phyloP scores from a whole-genome alignment of 37 sponge, comb jelly and placozoan genomes.

The Halisarca cf. caerulea region DNA sequence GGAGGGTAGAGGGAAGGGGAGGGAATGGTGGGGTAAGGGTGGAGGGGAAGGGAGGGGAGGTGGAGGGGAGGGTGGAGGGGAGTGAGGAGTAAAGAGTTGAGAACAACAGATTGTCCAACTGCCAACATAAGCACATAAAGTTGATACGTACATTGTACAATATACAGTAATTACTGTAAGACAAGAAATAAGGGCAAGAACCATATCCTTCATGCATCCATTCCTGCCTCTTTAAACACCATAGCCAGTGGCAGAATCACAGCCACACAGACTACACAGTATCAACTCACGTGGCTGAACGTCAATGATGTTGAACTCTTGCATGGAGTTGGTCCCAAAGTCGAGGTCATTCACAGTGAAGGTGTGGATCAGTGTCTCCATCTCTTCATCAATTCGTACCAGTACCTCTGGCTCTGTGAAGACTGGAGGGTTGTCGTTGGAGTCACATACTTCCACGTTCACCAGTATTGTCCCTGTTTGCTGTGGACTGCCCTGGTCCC shows the following conservation, averaged over 20 bases:
- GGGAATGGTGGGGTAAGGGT: too few relatives aligned
- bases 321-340: constrained; percentile 34
- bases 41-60: too few relatives aligned
- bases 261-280: background rate
- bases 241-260: background rate
- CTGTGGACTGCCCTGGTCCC: background rate
- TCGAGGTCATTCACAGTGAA: constrained; percentile 43
- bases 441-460: constrained; percentile 18
- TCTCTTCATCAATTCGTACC: background rate
- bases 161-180: too few relatives aligned
- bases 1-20: too few relatives aligned
- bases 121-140: too few relatives aligned
- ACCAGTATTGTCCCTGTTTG: constrained; percentile 5
- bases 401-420: background rate
- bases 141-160: too few relatives aligned
- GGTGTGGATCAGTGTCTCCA: background rate
- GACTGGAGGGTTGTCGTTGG: constrained; percentile 20
- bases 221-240: background rate
- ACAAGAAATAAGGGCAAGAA: too few relatives aligned
- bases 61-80: too few relatives aligned
- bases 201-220: background rate
- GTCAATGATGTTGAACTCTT: constrained; percentile 24
- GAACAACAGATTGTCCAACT: too few relatives aligned
- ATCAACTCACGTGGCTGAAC: constrained; percentile 9
- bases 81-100: too few relatives aligned